Conservation (phyloP, 2,888 invertebrate species). For the Conchocele bisecta region DNA sequence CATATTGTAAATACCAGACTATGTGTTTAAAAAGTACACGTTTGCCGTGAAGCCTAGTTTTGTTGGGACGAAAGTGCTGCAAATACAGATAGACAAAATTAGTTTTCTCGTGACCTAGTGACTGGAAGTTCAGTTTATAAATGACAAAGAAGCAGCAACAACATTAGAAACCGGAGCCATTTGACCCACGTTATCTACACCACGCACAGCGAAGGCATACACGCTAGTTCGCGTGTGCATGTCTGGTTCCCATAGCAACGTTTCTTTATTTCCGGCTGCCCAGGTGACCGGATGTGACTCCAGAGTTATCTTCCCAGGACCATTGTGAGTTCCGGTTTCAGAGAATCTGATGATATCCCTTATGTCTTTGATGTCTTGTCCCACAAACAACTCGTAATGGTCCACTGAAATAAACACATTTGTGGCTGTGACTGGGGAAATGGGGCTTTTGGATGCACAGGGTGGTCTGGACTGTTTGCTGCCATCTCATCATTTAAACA, state of each 20-base stretch:
- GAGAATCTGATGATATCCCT: background rate
- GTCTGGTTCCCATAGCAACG: conserved; percentile 26
- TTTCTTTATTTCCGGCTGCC: conserved; percentile 24
- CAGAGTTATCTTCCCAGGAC: background rate
- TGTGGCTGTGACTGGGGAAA: background rate
- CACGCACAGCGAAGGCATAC: conserved; percentile 62
- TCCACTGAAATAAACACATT: conserved; percentile 1
- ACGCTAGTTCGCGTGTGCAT: conserved; percentile 7
- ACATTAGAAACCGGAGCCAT: conserved; percentile 61
- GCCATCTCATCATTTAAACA: too few species aligned
- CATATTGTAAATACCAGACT: too few species aligned
- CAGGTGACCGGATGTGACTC: background rate
- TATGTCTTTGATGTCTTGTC: conserved; percentile 7
- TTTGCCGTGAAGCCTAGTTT: too few species aligned
- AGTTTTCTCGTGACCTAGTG: too few species aligned
- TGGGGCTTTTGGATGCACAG: too few species aligned
- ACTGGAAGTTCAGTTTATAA: too few species aligned
- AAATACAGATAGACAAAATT: too few species aligned
- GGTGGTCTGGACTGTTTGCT: too few species aligned
- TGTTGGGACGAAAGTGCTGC: too few species aligned
- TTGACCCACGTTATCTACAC: conserved; percentile 60
- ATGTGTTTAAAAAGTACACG: too few species aligned
- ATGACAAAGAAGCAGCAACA: conserved; percentile 38
- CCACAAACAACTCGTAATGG: background rate
- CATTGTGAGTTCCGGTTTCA: background rate